phyloP scores from a whole-genome alignment of 2,797 vertebrate genomes.

The Semaprochilodus insignis region DNA sequence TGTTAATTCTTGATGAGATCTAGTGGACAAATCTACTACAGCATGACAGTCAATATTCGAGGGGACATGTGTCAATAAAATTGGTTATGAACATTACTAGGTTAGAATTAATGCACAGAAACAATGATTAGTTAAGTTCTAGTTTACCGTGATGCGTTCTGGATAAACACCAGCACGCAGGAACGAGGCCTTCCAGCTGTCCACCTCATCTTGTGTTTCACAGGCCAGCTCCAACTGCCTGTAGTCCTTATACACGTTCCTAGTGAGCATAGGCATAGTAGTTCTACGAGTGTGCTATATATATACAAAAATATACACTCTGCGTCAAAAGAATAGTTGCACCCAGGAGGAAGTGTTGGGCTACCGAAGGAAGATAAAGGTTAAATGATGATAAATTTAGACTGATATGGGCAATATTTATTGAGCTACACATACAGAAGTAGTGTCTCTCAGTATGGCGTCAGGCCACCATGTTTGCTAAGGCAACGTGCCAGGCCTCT shows the following conservation, averaged over 20 bases:
- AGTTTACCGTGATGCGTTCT: slow-evolving; percentile 87
- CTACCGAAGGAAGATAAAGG: too few species aligned
- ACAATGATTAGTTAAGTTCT: slow-evolving; percentile 1
- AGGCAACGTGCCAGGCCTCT: too few species aligned
- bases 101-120: slow-evolving; percentile 9
- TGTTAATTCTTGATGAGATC: neutral
- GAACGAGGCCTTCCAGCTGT: slow-evolving; percentile 97
- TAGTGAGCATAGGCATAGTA: slow-evolving; percentile 54
- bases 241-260: slow-evolving; percentile 96
- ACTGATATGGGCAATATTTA: too few species aligned
- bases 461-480: too few species aligned
- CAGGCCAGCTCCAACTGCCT: slow-evolving; percentile 93
- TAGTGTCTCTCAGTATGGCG: too few species aligned
- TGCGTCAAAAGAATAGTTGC: too few species aligned
- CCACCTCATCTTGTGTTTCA: slow-evolving; percentile 94
- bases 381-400: too few species aligned
- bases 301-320: too few species aligned
- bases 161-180: slow-evolving; percentile 94
- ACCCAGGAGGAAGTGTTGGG: too few species aligned
- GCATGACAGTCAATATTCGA: neutral
- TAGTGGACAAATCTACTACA: neutral
- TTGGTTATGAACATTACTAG: neutral
- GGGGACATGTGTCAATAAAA: too few species aligned
- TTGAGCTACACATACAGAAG: too few species aligned
- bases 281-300: neutral